Conservation (phyloP, 2,113 vertebrate species). For the Mixornis gularis region DNA sequence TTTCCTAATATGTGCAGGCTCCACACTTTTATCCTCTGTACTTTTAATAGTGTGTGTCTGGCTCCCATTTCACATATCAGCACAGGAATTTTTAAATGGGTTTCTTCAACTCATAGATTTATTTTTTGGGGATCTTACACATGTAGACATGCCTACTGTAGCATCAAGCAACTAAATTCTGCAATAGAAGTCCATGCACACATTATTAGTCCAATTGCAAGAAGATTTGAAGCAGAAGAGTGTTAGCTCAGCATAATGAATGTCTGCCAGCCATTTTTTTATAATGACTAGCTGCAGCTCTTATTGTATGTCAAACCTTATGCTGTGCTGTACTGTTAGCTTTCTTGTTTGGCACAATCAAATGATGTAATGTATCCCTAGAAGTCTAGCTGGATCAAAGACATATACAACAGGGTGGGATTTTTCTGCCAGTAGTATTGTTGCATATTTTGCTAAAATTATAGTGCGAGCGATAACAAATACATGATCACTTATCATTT, state of each 20-base stretch:
- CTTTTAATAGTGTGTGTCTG: neutral
- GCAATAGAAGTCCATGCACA: slow-evolving; percentile 29
- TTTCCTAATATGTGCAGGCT: neutral
- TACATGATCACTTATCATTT: slow-evolving; percentile 42
- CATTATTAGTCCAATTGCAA: slow-evolving; percentile 58
- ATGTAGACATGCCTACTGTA: neutral
- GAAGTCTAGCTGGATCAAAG: slow-evolving; percentile 72
- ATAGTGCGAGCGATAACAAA: slow-evolving; percentile 48
- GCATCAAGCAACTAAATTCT: slow-evolving; percentile 9
- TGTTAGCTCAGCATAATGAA: slow-evolving; percentile 73
- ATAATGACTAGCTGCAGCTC: slow-evolving; percentile 73
- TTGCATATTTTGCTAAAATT: slow-evolving; percentile 60
- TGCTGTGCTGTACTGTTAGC: slow-evolving; percentile 66
- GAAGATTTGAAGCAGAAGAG: slow-evolving; percentile 62
- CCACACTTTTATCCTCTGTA: neutral
- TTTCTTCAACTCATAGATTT: neutral
- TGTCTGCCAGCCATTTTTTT: slow-evolving; percentile 72
- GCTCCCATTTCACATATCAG: neutral
- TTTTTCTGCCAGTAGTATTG: slow-evolving; percentile 46
- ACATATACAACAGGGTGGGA: neutral
- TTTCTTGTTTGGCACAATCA: slow-evolving; percentile 73
- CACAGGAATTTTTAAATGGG: neutral
- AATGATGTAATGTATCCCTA: slow-evolving; percentile 61
- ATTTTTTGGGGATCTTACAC: neutral
- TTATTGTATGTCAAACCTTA: slow-evolving; percentile 76